phyloP scores from a whole-genome alignment of 1,140 invertebrate genomes.

The Marisa cornuarietis region DNA sequence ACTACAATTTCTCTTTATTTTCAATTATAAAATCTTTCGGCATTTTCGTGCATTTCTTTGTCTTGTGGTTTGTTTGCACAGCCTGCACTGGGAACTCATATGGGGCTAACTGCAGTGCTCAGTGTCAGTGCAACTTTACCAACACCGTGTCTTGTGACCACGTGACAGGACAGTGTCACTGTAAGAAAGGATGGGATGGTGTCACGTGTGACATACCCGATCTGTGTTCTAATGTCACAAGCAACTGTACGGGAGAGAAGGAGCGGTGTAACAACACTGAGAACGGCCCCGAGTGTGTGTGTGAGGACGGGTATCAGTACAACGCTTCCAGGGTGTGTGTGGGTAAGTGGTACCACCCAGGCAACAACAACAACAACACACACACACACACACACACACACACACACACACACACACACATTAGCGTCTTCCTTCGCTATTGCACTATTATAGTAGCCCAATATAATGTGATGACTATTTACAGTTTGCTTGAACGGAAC shows the following conservation, averaged over 20 bases:
- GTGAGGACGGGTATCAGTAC: background rate
- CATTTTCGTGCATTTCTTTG: too few relatives aligned
- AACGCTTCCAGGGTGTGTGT: background rate
- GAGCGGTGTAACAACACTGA: background rate
- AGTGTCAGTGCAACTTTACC: constrained; percentile 29
- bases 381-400: background rate
- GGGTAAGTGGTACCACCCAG: background rate
- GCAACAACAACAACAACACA: background rate
- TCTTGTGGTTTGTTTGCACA: too few relatives aligned
- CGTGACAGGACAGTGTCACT: constrained; percentile 23
- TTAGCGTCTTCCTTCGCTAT: too few relatives aligned
- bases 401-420: background rate
- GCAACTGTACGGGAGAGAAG: too few relatives aligned
- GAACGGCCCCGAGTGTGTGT: background rate
- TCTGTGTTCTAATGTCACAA: too few relatives aligned
- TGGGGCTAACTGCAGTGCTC: constrained; percentile 7
- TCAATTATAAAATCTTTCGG: too few relatives aligned
- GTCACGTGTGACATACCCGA: background rate
- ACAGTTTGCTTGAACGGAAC: too few relatives aligned
- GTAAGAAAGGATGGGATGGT: constrained; percentile 34
- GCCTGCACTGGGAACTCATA: background rate
- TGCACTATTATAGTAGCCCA: background rate
- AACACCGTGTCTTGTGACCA: constrained; percentile 28
- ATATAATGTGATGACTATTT: background rate
- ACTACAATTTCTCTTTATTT: too few relatives aligned